Evolutionary conservation across 2,113 vertebrate genomes (phyloP).

Genomic region (Prunella himalayana): DNA sequence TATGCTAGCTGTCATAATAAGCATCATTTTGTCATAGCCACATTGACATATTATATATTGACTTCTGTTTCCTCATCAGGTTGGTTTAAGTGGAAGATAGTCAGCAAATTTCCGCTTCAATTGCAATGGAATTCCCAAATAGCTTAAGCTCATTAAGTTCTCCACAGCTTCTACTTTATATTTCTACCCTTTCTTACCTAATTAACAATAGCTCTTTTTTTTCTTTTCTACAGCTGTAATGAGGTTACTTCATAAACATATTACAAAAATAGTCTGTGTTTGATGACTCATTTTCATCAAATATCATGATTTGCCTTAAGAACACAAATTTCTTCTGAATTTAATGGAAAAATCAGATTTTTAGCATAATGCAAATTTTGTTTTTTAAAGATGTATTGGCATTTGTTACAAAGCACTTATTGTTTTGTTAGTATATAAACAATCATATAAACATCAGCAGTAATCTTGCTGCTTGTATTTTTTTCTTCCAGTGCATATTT

Average conservation of each 20-base stretch:
- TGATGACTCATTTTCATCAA: constrained; percentile 31
- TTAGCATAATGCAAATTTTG: background rate
- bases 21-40: background rate
- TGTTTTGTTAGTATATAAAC: background rate
- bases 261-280: constrained; percentile 6
- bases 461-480: background rate
- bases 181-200: background rate
- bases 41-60: background rate
- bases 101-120: background rate
- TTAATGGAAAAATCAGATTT: background rate
- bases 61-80: background rate
- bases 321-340: background rate
- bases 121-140: background rate
- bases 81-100: background rate
- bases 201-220: background rate
- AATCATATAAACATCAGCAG: background rate
- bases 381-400: background rate
- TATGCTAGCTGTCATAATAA: background rate
- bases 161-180: background rate
- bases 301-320: background rate
- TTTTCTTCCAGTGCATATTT: background rate
- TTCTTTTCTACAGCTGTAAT: background rate
- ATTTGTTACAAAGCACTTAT: background rate
- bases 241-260: background rate
- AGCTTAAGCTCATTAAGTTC: background rate